phyloP scores from a whole-genome alignment of 2,797 vertebrate species.

The Melanotaenia boesemani region DNA sequence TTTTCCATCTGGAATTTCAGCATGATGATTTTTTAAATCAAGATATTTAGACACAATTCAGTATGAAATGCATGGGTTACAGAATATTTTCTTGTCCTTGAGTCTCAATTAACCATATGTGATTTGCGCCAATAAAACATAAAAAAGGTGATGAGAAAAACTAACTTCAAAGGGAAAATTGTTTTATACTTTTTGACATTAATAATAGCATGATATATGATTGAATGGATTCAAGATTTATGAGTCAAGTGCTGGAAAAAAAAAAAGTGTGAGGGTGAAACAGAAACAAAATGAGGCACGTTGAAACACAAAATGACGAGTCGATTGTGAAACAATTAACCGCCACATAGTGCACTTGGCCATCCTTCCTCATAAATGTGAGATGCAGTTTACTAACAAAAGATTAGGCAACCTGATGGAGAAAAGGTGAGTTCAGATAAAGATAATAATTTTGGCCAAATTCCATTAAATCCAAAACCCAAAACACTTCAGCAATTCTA shows the following conservation, averaged over 20 bases:
- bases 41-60: not conserved
- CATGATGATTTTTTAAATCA: not conserved
- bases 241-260: not conserved
- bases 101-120: too few species aligned
- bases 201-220: too few species aligned
- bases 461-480: slow-evolving; percentile 23
- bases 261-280: slow-evolving; percentile 6
- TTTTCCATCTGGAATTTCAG: not conserved
- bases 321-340: slow-evolving; percentile 48
- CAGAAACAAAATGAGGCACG: slow-evolving; percentile 3
- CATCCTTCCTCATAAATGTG: slow-evolving; percentile 62
- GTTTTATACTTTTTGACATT: too few species aligned
- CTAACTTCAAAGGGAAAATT: not conserved
- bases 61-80: not conserved
- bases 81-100: not conserved
- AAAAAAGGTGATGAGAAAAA: too few species aligned
- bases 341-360: slow-evolving; percentile 60
- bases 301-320: not conserved
- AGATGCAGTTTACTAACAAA: slow-evolving; percentile 31
- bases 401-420: slow-evolving; percentile 24
- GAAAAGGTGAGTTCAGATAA: slow-evolving; percentile 36
- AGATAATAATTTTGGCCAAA: slow-evolving; percentile 25
- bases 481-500: slow-evolving; percentile 10
- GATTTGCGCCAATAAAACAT: not conserved
- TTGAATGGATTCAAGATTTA: too few species aligned